These are phyloP conservation scores for Subanguina moxae DNA, from an alignment of 1,140 invertebrate species.

Conservation along the genomic window DNA sequence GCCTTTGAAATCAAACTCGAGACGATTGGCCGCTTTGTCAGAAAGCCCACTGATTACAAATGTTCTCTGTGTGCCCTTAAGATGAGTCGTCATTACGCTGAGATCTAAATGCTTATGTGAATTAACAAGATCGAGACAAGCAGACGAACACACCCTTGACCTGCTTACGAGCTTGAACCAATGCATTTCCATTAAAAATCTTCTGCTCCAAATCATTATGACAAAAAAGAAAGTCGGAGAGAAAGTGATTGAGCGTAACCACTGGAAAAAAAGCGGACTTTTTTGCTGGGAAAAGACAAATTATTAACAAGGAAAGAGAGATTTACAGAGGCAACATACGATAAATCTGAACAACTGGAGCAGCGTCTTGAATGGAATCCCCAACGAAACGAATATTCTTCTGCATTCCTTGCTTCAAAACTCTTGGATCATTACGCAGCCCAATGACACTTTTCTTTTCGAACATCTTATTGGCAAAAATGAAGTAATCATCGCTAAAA, in stretches of 20 bases:
- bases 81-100: conserved; percentile 13
- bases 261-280: conserved; percentile 17
- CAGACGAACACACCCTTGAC: conserved; percentile 13
- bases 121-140: conserved; percentile 6
- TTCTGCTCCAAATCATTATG: conserved; percentile 4
- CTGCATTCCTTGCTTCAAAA: conserved; percentile 16
- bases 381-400: conserved; percentile 22
- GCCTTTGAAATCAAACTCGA: conserved; percentile 10
- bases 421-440: conserved; percentile 2
- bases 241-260: not conserved
- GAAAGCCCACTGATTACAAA: conserved; percentile 14
- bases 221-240: not conserved
- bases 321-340: conserved; percentile 2
- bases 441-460: not conserved
- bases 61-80: not conserved
- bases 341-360: conserved; percentile 17
- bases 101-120: conserved; percentile 14
- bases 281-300: conserved; percentile 15
- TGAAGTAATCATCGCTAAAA: conserved; percentile 12
- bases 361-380: conserved; percentile 1
- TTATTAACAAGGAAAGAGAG: not conserved
- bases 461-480: conserved; percentile 17
- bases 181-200: not conserved
- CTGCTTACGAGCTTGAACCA: conserved; percentile 4
- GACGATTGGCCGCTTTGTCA: not conserved